Conservation (phyloP, 2,113 vertebrate species). For the Xiphorhynchus elegans region DNA sequence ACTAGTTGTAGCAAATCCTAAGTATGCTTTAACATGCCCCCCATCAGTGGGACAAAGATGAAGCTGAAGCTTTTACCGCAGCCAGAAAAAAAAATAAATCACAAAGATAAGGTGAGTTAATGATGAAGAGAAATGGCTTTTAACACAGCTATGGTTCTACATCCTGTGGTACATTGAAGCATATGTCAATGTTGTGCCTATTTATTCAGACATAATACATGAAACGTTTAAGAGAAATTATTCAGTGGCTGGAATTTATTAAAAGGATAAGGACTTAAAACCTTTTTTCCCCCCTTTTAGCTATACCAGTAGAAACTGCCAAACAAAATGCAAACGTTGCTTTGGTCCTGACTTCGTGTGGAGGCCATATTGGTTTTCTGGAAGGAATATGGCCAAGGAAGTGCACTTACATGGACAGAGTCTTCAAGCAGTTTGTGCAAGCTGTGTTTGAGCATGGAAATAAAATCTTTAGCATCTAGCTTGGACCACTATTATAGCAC, state of each 20-base stretch:
- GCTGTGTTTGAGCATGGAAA: constrained; percentile 91
- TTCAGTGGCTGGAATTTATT: neutral
- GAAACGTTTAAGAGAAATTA: neutral
- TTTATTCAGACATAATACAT: neutral
- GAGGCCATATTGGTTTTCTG: constrained; percentile 97
- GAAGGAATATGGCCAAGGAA: constrained; percentile 95
- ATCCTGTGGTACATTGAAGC: neutral
- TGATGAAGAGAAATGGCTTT: neutral
- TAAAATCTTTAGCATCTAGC: constrained; percentile 77
- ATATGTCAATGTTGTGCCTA: neutral
- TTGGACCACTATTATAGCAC: constrained; percentile 12
- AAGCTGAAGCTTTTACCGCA: neutral
- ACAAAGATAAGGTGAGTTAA: neutral
- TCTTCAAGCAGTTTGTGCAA: constrained; percentile 95
- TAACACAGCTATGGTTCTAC: neutral
- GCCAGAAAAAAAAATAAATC: neutral
- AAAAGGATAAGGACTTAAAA: neutral
- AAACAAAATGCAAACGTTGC: constrained; percentile 97
- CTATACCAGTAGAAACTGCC: constrained; percentile 91
- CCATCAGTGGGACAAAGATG: neutral
- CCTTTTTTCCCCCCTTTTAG: constrained; percentile 62
- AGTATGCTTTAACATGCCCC: neutral
- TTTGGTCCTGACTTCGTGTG: constrained; percentile 91
- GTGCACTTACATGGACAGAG: constrained; percentile 97
- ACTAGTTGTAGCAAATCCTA: neutral